Evolutionary conservation across 2,113 vertebrate species (phyloP).

Genomic region (Archocentrus centrarchus): DNA sequence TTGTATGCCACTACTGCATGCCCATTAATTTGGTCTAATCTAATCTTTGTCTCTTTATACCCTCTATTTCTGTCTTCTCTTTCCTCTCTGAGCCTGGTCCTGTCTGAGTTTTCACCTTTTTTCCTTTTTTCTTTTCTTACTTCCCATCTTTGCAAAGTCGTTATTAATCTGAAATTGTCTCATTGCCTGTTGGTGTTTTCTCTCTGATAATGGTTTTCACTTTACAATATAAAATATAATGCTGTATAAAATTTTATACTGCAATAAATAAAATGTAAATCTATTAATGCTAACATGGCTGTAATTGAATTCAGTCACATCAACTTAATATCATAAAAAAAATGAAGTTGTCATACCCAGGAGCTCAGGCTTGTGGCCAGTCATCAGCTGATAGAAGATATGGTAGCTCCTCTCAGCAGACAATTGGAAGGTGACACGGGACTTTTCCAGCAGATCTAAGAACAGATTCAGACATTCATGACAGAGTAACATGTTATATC

Average conservation of each 20-base stretch:
- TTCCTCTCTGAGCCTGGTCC: not conserved
- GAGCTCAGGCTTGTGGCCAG: constrained; percentile 77
- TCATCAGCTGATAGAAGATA: constrained; percentile 77
- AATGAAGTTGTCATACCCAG: constrained; percentile 55
- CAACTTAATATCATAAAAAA: not conserved
- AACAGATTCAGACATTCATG: too few relatives aligned
- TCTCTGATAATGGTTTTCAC: not conserved
- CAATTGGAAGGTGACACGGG: too few relatives aligned
- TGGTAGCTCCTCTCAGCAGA: too few relatives aligned
- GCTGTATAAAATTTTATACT: not conserved
- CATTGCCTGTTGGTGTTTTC: not conserved
- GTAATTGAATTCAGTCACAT: not conserved
- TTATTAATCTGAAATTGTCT: not conserved
- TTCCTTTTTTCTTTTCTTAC: not conserved
- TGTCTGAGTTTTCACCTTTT: not conserved
- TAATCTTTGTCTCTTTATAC: too few relatives aligned
- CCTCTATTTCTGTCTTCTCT: too few relatives aligned
- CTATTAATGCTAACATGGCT: not conserved
- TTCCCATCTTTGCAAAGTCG: not conserved
- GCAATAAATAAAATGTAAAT: not conserved
- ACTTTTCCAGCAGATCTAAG: too few relatives aligned
- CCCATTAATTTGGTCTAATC: too few relatives aligned
- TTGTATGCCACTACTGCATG: too few relatives aligned
- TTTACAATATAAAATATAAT: not conserved
- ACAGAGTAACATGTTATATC: too few relatives aligned